Evolutionary conservation across 2,888 invertebrate genomes (phyloP), one percentile per base, ranked within the genome.

Genomic region (Cremastinae sp.): DNA sequence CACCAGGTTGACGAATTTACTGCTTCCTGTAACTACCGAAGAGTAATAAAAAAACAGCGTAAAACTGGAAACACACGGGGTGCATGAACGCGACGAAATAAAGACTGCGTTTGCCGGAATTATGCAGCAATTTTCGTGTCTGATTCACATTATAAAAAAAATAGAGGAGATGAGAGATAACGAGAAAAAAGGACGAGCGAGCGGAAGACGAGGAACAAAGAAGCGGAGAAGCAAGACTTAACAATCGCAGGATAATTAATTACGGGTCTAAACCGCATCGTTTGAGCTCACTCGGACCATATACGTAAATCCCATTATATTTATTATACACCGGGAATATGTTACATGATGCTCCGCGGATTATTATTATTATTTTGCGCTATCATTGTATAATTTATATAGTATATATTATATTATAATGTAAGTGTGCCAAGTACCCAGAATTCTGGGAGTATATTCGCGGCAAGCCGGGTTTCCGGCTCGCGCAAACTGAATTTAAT

Each of bases 401-500:
- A 22, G 53, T 53, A 34, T 34, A 22, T 53, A 54, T 74, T 38
- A n/a, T n/a, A 38, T 10, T 65, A 59, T 34, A 64, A 28, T 54
- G 28, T 8, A 43, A 20, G 71, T 78, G 64, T 78, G 71, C 75
- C 71, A 62, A 65, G n/a, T 56, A 51, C 45, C 45, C 49, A 43
- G 18, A 47, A 18, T 54, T 73, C 34, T 65, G 56, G 45, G 45
- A 36, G 58, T 72, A 74, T 66, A 70, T 72, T 58, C 69, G 62
- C 43, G 54, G 43, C 56, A 51, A 71, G 73, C 79, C 75, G 77
- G 79, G 83, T 82, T 82, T 82, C 85, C 83, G 85, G 81, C 78
- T 79, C 75, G 73, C 72, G 81, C 82, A 81, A 86, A 87, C 87
- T 87, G 84, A 87, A 88, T 88, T 88, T 87, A 86, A 86, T 87